Conservation (phyloP, 2,797 vertebrate species). For the Choloepus didactylus region DNA sequence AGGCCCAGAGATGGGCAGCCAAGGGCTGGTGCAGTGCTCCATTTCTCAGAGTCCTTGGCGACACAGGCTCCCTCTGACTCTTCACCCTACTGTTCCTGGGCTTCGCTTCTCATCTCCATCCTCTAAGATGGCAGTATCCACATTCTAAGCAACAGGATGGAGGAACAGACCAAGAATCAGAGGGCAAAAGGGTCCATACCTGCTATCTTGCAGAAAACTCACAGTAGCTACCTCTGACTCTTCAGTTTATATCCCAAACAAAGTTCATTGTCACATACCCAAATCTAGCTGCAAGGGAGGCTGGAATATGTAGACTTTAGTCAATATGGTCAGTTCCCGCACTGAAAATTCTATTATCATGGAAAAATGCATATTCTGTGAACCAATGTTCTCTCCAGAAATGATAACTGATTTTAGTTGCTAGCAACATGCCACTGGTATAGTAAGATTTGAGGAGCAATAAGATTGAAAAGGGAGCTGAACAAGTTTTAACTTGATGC, state of each 20-base stretch:
- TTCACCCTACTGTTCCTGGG: neutral
- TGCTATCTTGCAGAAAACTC: neutral
- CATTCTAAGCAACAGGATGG: neutral
- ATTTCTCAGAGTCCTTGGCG: neutral
- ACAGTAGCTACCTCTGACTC: neutral
- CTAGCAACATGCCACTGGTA: neutral
- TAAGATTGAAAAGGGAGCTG: neutral
- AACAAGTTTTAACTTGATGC: neutral
- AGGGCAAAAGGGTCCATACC: no score
- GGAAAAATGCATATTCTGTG: neutral
- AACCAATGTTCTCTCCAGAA: neutral
- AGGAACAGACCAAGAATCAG: neutral
- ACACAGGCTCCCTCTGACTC: neutral
- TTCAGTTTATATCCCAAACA: neutral
- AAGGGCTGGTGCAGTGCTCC: neutral
- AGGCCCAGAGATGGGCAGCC: neutral
- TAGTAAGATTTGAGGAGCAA: neutral
- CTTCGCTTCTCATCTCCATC: neutral
- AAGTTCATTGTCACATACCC: neutral
- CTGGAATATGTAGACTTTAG: neutral
- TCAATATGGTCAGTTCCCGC: neutral
- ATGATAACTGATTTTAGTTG: neutral
- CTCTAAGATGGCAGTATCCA: no score
- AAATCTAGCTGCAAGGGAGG: neutral
- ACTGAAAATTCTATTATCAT: neutral